These are phyloP conservation scores for Odontamblyopus lacepedii DNA, from an alignment of 2,797 vertebrate genomes.

Conservation along the genomic window DNA sequence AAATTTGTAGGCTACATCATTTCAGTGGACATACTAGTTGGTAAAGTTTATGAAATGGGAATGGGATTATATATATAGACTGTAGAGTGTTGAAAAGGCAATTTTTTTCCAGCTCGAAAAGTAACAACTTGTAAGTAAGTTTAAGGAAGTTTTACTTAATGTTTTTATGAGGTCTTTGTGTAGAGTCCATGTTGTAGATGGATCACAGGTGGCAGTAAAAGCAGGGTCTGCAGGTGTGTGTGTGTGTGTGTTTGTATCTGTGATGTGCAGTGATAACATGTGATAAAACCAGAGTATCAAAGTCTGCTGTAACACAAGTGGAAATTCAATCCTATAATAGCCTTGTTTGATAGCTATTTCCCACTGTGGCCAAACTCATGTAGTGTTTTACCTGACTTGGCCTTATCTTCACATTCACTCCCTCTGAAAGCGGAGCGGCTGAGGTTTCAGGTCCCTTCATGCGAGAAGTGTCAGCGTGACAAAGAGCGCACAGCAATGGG, in stretches of 20 bases:
- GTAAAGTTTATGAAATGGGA: no score
- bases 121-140: neutral
- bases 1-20: no score
- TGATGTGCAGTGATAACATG: slow-evolving; percentile 58
- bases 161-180: neutral
- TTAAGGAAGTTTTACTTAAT: neutral
- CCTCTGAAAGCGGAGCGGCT: slow-evolving; percentile 22
- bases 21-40: no score
- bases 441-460: slow-evolving; percentile 40
- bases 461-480: slow-evolving; percentile 37
- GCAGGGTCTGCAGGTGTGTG: slow-evolving; percentile 27
- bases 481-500: slow-evolving; percentile 23
- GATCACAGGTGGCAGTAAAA: slow-evolving; percentile 32
- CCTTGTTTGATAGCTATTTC: slow-evolving; percentile 53
- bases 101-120: no score
- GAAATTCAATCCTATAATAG: slow-evolving; percentile 64
- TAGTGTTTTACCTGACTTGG: slow-evolving; percentile 55
- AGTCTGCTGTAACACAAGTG: slow-evolving; percentile 50
- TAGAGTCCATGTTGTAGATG: slow-evolving; percentile 15
- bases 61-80: no score
- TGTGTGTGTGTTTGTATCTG: slow-evolving; percentile 41
- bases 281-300: slow-evolving; percentile 64
- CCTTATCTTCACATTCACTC: slow-evolving; percentile 55
- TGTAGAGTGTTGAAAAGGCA: no score
- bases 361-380: slow-evolving; percentile 38